Evolutionary conservation across 2,888 invertebrate species (phyloP).

Genomic region (Leptodirus hochenwartii): DNA sequence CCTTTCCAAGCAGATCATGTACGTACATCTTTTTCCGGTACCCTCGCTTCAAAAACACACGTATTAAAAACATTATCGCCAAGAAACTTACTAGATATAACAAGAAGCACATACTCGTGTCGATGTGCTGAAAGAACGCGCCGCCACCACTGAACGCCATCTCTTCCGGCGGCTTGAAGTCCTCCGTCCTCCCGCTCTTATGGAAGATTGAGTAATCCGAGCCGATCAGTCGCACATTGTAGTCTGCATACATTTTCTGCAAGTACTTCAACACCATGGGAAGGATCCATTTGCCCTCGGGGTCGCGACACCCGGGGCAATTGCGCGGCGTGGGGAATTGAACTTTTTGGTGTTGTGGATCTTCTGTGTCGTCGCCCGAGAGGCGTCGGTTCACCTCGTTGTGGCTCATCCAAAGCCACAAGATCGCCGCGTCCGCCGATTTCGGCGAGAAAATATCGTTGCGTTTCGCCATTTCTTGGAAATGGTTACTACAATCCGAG

Average conservation of each 20-base stretch:
- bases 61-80: slow-evolving; percentile 40
- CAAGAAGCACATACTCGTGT: slow-evolving; percentile 26
- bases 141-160: slow-evolving; percentile 8
- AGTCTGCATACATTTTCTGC: slow-evolving; percentile 31
- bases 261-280: slow-evolving; percentile 44
- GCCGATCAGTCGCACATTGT: slow-evolving; percentile 30
- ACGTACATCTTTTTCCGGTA: slow-evolving; percentile 58
- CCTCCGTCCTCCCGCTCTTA: slow-evolving; percentile 16
- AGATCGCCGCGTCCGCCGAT: slow-evolving; percentile 53
- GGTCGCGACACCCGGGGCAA: slow-evolving; percentile 49
- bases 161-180: no score
- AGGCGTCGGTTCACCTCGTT: slow-evolving; percentile 84
- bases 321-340: slow-evolving; percentile 61
- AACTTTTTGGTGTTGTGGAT: slow-evolving; percentile 74
- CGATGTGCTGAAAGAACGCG: slow-evolving; percentile 19
- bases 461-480: slow-evolving; percentile 62
- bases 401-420: slow-evolving; percentile 92
- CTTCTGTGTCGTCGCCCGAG: slow-evolving; percentile 73
- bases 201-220: slow-evolving; percentile 23
- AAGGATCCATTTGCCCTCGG: slow-evolving; percentile 39
- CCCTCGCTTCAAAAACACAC: slow-evolving; percentile 53
- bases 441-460: slow-evolving; percentile 50
- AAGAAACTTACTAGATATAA: slow-evolving; percentile 45
- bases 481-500: slow-evolving; percentile 76
- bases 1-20: slow-evolving; percentile 51